These are phyloP conservation scores for Zelleria hepariella DNA, from an alignment of 2,888 invertebrate genomes.

Conservation along the genomic window DNA sequence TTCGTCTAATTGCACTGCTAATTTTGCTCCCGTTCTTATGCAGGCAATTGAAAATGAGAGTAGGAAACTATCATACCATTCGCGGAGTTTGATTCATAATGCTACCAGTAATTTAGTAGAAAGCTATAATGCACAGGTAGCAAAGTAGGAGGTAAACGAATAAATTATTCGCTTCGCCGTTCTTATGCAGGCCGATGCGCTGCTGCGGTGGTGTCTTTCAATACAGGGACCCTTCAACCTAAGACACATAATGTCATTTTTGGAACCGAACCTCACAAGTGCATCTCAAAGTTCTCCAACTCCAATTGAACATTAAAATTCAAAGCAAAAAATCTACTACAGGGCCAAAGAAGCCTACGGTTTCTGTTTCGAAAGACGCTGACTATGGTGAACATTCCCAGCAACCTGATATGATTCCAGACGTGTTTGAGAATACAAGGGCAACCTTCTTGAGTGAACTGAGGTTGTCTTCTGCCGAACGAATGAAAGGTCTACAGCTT, in stretches of 20 bases:
- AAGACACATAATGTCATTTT: not conserved
- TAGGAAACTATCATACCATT: too few relatives aligned
- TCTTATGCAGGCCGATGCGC: conserved; percentile 6
- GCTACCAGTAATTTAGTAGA: too few relatives aligned
- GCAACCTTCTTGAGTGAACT: conserved; percentile 3
- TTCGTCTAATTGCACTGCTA: too few relatives aligned
- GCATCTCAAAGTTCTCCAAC: too few relatives aligned
- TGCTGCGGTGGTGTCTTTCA: conserved; percentile 6
- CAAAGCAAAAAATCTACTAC: not conserved
- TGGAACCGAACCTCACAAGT: not conserved
- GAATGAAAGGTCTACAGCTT: conserved; percentile 4
- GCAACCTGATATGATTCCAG: conserved; percentile 5
- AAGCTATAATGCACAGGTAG: too few relatives aligned
- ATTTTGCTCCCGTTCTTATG: too few relatives aligned
- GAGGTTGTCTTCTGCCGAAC: conserved; percentile 5
- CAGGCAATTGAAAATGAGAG: too few relatives aligned
- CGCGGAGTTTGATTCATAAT: too few relatives aligned
- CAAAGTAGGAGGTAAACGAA: not conserved
- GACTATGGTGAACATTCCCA: conserved; percentile 2
- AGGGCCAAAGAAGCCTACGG: not conserved
- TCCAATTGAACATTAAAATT: not conserved
- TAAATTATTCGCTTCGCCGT: conserved; percentile 2
- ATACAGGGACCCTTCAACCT: conserved; percentile 4
- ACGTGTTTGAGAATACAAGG: conserved; percentile 4
- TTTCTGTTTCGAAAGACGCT: conserved; percentile 4